These are phyloP conservation scores for Endomychus coccineus DNA, from an alignment of 2,888 invertebrate genomes.

Conservation along the genomic window DNA sequence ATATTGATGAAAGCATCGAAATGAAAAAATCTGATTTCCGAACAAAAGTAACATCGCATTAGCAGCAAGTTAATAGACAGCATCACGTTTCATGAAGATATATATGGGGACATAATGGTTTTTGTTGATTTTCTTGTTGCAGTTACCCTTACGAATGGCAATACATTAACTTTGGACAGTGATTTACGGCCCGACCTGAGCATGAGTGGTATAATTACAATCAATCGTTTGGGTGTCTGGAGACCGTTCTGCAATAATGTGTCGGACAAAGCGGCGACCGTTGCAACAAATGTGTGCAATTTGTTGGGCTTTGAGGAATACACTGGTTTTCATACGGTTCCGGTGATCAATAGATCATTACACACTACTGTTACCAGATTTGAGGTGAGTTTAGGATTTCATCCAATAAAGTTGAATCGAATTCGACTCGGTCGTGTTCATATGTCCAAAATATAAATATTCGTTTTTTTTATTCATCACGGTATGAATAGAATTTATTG, in stretches of 20 bases:
- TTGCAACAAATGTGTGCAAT: slow-evolving; percentile 54
- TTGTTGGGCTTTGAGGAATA: slow-evolving; percentile 58
- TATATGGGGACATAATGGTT: neutral
- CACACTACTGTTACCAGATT: neutral
- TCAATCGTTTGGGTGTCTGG: slow-evolving; percentile 58
- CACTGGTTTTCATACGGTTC: slow-evolving; percentile 28
- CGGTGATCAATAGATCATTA: slow-evolving; percentile 18
- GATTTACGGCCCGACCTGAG: slow-evolving; percentile 55
- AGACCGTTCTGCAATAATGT: slow-evolving; percentile 53
- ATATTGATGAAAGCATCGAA: too few relatives aligned
- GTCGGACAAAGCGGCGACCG: slow-evolving; percentile 44
- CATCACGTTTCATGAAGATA: too few relatives aligned
- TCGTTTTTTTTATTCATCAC: too few relatives aligned
- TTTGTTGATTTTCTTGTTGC: slow-evolving; percentile 26
- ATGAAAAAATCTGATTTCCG: too few relatives aligned
- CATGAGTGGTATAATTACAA: slow-evolving; percentile 56
- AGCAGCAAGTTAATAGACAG: too few relatives aligned
- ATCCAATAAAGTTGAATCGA: neutral
- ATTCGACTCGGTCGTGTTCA: too few relatives aligned
- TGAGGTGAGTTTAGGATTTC: slow-evolving; percentile 8
- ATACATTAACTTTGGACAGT: slow-evolving; percentile 51
- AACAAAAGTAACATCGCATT: too few relatives aligned
- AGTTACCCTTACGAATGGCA: slow-evolving; percentile 65
- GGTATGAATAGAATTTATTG: too few relatives aligned
- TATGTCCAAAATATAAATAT: too few relatives aligned